These are phyloP conservation scores for Nymphalis c-album DNA, from an alignment of 2,888 invertebrate genomes.

Conservation along the genomic window DNA sequence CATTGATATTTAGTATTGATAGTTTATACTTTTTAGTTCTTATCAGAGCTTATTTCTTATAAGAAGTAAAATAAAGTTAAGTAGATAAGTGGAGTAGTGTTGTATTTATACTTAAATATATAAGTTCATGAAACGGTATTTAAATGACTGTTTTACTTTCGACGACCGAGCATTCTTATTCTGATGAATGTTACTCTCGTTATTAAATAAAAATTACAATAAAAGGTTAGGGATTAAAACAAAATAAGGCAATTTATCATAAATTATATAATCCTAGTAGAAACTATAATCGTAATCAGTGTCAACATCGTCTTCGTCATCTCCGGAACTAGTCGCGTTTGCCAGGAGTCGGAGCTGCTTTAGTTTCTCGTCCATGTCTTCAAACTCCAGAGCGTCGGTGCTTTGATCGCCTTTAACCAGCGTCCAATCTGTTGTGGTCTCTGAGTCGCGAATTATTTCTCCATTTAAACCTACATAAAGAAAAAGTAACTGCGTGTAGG, in stretches of 20 bases:
- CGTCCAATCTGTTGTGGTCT: conserved; percentile 63
- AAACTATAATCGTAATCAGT: conserved; percentile 68
- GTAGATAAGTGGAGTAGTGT: no score
- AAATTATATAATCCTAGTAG: conserved; percentile 55
- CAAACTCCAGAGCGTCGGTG: conserved; percentile 53
- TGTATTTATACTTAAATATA: no score
- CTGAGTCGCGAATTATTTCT: conserved; percentile 55
- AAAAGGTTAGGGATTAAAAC: conserved; percentile 8
- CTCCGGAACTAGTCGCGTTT: conserved; percentile 52
- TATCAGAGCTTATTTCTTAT: no score
- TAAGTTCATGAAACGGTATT: no score
- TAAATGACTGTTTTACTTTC: no score
- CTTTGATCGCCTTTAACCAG: conserved; percentile 55
- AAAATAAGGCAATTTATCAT: conserved; percentile 37
- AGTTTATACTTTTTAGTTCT: no score
- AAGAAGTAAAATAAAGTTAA: no score
- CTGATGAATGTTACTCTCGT: no score
- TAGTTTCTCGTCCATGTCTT: conserved; percentile 61
- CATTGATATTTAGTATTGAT: no score
- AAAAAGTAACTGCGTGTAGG: no score
- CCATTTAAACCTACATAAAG: conserved; percentile 56
- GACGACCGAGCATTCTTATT: no score
- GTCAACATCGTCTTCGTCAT: conserved; percentile 53
- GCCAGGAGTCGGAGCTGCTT: conserved; percentile 63
- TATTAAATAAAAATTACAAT: no score